Conservation (phyloP, 2,113 vertebrate genomes). For the Sebastes schlegelii region DNA sequence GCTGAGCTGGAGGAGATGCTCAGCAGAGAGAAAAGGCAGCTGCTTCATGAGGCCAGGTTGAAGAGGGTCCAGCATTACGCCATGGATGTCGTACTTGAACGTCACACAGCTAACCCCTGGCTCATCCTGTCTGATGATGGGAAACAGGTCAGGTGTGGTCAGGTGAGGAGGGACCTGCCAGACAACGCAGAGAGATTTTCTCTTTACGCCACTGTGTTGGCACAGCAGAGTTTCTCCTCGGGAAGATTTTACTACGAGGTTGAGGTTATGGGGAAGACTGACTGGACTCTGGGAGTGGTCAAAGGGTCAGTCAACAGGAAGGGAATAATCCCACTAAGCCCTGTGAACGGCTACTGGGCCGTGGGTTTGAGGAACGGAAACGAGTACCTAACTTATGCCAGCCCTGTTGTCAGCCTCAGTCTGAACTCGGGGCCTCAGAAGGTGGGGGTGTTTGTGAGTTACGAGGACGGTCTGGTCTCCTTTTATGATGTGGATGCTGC, state of each 20-base stretch:
- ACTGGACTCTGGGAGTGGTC: not conserved
- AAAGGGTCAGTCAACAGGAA: slow-evolving; percentile 1
- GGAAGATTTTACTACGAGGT: not conserved
- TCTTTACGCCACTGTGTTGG: not conserved
- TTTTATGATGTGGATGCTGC: slow-evolving; percentile 34
- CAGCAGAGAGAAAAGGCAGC: not conserved
- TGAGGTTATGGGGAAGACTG: not conserved
- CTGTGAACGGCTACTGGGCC: not conserved
- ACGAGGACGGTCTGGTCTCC: slow-evolving; percentile 39
- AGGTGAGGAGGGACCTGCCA: not conserved
- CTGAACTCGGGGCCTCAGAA: not conserved
- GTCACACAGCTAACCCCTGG: not conserved
- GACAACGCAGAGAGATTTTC: not conserved
- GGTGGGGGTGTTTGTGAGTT: slow-evolving; percentile 40
- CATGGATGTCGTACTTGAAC: slow-evolving; percentile 13
- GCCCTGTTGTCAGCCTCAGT: not conserved
- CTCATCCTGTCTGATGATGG: not conserved
- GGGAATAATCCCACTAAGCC: not conserved
- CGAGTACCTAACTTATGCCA: rapidly evolving
- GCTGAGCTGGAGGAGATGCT: slow-evolving; percentile 6
- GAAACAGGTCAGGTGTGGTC: not conserved
- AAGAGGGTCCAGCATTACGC: not conserved
- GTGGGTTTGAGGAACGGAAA: not conserved
- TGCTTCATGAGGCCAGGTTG: not conserved
- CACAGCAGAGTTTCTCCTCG: not conserved